Evolutionary conservation across 2,113 vertebrate genomes (phyloP).

Genomic region (Bubalus kerabau): DNA sequence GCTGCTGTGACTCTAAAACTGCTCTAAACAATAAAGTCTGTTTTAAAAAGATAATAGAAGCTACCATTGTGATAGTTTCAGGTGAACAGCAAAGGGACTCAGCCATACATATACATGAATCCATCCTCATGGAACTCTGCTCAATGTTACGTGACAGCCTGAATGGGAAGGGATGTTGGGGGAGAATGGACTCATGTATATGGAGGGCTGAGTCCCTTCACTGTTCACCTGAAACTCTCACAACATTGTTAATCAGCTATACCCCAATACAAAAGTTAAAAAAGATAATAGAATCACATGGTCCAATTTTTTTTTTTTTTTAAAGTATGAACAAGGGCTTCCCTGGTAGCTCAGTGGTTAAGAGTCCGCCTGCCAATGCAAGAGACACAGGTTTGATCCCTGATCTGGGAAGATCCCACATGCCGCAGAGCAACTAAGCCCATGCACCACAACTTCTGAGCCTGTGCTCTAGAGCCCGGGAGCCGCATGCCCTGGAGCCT

Average conservation of each 20-base stretch:
- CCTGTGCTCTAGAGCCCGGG: not conserved
- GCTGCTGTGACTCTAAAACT: not conserved
- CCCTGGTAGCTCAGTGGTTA: not conserved
- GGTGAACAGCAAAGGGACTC: not conserved
- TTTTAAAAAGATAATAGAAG: not conserved
- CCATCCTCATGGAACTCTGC: not conserved
- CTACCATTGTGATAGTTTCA: not conserved
- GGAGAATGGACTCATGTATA: not conserved
- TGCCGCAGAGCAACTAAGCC: not conserved
- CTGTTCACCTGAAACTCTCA: not conserved
- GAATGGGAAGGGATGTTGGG: not conserved
- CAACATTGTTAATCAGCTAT: not conserved
- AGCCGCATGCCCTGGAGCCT: not conserved
- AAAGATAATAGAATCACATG: not conserved
- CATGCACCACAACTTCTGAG: rapidly evolving
- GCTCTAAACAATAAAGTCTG: not conserved
- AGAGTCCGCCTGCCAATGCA: not conserved
- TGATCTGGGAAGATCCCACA: not conserved
- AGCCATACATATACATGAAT: not conserved
- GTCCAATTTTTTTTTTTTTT: not conserved
- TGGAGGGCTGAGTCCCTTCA: not conserved
- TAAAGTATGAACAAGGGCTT: not conserved
- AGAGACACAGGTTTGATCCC: not conserved
- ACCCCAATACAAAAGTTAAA: not conserved
- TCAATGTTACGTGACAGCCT: not conserved